These are phyloP conservation scores for Condylostylus longicornis DNA, from an alignment of 1,140 invertebrate genomes.

Conservation along the genomic window DNA sequence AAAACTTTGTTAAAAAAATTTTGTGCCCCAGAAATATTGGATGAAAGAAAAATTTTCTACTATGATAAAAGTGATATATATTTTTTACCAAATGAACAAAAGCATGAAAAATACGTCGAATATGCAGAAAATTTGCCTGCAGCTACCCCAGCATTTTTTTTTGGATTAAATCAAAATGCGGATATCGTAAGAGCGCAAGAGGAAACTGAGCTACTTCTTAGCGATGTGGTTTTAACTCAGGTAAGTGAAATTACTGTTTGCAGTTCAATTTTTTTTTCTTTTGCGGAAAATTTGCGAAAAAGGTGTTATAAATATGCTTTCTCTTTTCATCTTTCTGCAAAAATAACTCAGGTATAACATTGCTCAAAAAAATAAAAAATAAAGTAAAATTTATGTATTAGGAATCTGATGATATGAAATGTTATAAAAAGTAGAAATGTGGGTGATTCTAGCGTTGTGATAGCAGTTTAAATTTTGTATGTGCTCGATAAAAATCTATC, in stretches of 20 bases:
- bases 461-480: no score
- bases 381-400: no score
- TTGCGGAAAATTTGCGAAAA: no score
- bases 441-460: no score
- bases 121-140: slow-evolving; percentile 66
- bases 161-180: slow-evolving; percentile 87
- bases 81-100: slow-evolving; percentile 55
- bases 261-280: neutral
- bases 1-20: slow-evolving; percentile 69
- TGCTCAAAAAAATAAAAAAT: no score
- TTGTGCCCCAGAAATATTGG: slow-evolving; percentile 47
- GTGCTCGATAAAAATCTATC: no score
- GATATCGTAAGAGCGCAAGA: slow-evolving; percentile 88
- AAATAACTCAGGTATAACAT: no score
- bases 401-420: no score
- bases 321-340: no score
- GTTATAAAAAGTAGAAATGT: no score
- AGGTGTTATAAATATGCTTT: no score
- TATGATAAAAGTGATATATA: slow-evolving; percentile 55
- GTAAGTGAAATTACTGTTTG: slow-evolving; percentile 11
- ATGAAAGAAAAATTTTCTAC: slow-evolving; percentile 36
- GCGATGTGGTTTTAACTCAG: slow-evolving; percentile 71
- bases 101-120: slow-evolving; percentile 60
- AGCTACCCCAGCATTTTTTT: slow-evolving; percentile 69
- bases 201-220: slow-evolving; percentile 67